Conservation (phyloP, 2,888 invertebrate species). For the Stomorhina lunata region DNA sequence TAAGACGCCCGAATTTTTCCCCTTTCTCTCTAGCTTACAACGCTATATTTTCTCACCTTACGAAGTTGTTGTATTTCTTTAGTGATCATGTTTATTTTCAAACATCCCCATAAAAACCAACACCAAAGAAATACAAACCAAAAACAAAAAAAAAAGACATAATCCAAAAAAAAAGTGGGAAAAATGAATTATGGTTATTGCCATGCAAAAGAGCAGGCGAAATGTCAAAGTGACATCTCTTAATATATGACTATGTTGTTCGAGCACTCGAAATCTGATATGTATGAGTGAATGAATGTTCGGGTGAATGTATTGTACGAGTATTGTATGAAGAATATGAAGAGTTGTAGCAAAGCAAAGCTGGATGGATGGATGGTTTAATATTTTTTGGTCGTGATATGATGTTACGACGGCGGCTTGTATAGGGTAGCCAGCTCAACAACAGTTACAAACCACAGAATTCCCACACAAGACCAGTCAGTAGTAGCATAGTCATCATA, state of each 20-base stretch:
- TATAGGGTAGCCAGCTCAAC: slow-evolving; percentile 58
- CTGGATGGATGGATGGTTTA: slow-evolving; percentile 23
- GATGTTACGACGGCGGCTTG: slow-evolving; percentile 36
- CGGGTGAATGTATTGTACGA: slow-evolving; percentile 14
- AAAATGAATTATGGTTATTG: slow-evolving; percentile 80
- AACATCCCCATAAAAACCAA: slow-evolving; percentile 61
- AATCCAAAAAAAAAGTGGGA: slow-evolving; percentile 65
- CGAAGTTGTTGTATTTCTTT: slow-evolving; percentile 35
- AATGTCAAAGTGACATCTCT: slow-evolving; percentile 80
- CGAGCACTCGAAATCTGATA: slow-evolving; percentile 80
- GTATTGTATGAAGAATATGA: background rate
- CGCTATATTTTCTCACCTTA: slow-evolving; percentile 58
- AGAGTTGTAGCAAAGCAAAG: background rate
- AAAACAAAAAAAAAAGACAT: background rate
- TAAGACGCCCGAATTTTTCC: background rate
- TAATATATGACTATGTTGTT: slow-evolving; percentile 80
- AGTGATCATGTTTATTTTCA: slow-evolving; percentile 43
- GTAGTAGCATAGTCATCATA: slow-evolving; percentile 18
- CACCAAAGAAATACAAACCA: slow-evolving; percentile 32
- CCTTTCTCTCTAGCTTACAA: background rate
- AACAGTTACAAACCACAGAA: slow-evolving; percentile 60
- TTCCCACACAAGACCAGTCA: slow-evolving; percentile 68
- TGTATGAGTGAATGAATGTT: slow-evolving; percentile 68
- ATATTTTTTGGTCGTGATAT: slow-evolving; percentile 61
- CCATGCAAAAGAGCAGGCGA: slow-evolving; percentile 80